Conservation (phyloP, 1,140 invertebrate genomes). For the Brachionus asplanchnoidis region DNA sequence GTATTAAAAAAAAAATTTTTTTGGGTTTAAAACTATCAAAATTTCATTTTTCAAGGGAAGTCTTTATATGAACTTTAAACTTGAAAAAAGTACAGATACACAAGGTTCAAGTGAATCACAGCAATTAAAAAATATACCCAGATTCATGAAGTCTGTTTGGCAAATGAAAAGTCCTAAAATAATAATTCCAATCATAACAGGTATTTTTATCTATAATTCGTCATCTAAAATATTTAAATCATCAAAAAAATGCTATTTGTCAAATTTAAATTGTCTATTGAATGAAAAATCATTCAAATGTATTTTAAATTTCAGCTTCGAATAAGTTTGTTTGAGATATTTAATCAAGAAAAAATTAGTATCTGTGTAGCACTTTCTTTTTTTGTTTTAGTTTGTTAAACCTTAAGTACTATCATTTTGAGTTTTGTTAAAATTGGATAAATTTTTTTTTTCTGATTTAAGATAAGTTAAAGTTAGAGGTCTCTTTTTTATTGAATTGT, state of each 20-base stretch:
- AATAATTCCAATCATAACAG: constrained; percentile 41
- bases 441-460: too few species aligned
- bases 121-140: constrained; percentile 9
- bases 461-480: too few species aligned
- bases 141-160: constrained; percentile 34
- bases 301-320: too few species aligned
- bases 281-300: background rate
- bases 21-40: background rate
- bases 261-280: background rate
- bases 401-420: too few species aligned
- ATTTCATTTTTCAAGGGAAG: background rate
- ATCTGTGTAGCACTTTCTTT: too few species aligned
- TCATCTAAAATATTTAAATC: too few species aligned
- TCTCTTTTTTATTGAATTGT: too few species aligned
- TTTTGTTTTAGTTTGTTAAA: too few species aligned
- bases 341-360: too few species aligned
- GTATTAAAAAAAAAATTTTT: background rate
- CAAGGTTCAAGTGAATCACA: background rate
- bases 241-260: background rate
- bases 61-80: constrained; percentile 20
- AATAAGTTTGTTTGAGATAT: too few species aligned
- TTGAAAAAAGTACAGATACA: background rate
- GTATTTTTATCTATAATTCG: background rate
- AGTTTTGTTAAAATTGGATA: too few species aligned
- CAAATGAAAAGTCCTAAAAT: constrained; percentile 25